Conservation (phyloP, 2,113 vertebrate species). For the Melanocharis versteri region DNA sequence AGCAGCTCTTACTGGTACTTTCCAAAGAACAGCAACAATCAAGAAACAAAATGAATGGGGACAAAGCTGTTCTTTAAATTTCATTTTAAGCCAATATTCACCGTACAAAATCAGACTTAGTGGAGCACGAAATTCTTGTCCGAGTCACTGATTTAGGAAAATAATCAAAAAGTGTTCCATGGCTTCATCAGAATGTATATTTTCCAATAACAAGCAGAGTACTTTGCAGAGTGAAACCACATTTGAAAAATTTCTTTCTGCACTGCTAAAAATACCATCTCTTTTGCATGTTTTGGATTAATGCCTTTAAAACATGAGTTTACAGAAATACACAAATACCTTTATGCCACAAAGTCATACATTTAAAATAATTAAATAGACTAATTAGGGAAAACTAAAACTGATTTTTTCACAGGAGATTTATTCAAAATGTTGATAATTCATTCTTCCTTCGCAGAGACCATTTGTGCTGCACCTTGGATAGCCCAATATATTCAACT, state of each 20-base stretch:
- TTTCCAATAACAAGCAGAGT: background rate
- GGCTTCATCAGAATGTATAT: background rate
- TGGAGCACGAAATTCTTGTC: background rate
- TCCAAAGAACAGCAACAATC: background rate
- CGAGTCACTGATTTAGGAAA: background rate
- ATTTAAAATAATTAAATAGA: background rate
- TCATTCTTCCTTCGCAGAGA: background rate
- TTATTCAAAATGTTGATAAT: background rate
- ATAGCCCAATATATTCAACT: constrained; percentile 13
- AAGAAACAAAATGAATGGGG: background rate
- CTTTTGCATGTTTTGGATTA: background rate
- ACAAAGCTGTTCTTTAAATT: background rate
- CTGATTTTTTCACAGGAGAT: background rate
- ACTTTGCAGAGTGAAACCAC: background rate
- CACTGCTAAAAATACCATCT: background rate
- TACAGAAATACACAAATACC: background rate
- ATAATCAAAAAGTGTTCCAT: background rate
- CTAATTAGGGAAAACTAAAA: background rate
- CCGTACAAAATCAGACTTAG: background rate
- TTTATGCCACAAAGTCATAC: background rate
- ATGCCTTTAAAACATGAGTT: background rate
- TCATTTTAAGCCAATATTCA: background rate
- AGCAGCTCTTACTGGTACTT: background rate
- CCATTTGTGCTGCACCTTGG: background rate
- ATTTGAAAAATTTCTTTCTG: background rate